Base-by-base conservation (phyloP, 2,113 vertebrate genomes). In the Chaetodon auriga region DNA sequence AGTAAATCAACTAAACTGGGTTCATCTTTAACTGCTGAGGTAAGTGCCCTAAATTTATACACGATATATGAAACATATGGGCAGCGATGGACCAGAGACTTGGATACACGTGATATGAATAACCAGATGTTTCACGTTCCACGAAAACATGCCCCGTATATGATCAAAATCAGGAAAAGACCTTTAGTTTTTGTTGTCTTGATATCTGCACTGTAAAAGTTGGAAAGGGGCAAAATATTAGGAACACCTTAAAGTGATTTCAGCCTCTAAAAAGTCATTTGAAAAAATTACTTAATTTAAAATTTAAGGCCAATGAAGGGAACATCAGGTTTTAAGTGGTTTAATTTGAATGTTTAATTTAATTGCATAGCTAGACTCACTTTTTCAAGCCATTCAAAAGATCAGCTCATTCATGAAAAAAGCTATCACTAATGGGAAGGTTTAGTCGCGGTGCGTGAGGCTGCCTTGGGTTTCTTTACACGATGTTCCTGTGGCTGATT, bases 401-500 rank as follows among this genome's bases (percentile, higher is more conserved):
- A 60, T 73, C 30, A n/a, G 23, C 46, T 72, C 71, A 58, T 80
- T 82, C 21, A 76, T 57, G 81, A 78, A 78, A 66, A 66, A 43
- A 49, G 51, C 74, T 48, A 30, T 6, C n/a, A 23, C 64, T 81
- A 75, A 81, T 75, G 18, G 35, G 57, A 53, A 21, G 51, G 45
- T 51, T 80, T 49, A 68, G 55, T 65, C 69, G 71, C 25, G 2
- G 60, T 54, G 51, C 71, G 57, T 46, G 76, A 62, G 82, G 61
- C 63, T 80, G 80, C 85, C 83, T 70, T 82, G 83, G 83, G 81
- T 80, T 79, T 64, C 82, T 66, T 84, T 76, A 80, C 84, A 89
- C 77, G 75, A 81, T 82, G 81, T 90, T 92, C 85, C 85, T 82
- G 82, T 77, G 64, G 87, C 78, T 93, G 90, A 94, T 93, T 92